phyloP scores from a whole-genome alignment of 2,113 vertebrate species.

The Colossoma macropomum region DNA sequence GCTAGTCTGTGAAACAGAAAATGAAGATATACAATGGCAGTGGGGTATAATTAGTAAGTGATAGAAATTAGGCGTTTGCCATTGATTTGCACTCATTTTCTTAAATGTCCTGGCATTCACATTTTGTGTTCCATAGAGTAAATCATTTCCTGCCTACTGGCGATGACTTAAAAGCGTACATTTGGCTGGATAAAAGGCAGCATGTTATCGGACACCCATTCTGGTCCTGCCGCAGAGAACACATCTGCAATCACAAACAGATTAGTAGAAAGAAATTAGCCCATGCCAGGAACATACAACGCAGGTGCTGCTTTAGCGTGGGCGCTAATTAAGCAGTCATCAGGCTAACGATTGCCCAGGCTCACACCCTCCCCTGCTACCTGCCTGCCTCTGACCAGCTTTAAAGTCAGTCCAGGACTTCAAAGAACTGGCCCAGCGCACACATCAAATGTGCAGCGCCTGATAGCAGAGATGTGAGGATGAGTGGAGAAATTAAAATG shows the following conservation, averaged over 20 bases:
- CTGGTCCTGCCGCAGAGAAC: background rate
- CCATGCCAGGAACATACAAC: conserved; percentile 1
- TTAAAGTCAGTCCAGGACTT: conserved; percentile 51
- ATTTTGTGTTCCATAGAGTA: no score
- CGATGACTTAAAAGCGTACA: conserved; percentile 18
- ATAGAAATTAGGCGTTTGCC: no score
- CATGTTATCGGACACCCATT: conserved; percentile 4
- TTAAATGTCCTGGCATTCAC: background rate
- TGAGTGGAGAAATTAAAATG: conserved; percentile 66
- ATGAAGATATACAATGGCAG: no score
- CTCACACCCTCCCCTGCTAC: background rate
- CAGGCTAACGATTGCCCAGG: conserved; percentile 29
- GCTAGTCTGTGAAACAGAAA: no score
- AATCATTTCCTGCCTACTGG: no score
- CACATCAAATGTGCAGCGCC: conserved; percentile 43
- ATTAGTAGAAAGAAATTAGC: conserved; percentile 19
- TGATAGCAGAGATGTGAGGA: conserved; percentile 60
- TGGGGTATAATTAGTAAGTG: no score
- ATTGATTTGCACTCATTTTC: no score
- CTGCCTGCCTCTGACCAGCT: conserved; percentile 36
- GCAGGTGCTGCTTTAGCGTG: conserved; percentile 14
- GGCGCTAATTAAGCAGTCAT: conserved; percentile 39
- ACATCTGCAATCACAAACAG: conserved; percentile 16
- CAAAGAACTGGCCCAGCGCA: conserved; percentile 36
- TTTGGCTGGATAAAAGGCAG: conserved; percentile 6